A percentile compares a stretch with the other conserved stretches of the same genome.
Conservation (phyloP, 1,140 invertebrate species). For the Druon quercuslanigerum region DNA sequence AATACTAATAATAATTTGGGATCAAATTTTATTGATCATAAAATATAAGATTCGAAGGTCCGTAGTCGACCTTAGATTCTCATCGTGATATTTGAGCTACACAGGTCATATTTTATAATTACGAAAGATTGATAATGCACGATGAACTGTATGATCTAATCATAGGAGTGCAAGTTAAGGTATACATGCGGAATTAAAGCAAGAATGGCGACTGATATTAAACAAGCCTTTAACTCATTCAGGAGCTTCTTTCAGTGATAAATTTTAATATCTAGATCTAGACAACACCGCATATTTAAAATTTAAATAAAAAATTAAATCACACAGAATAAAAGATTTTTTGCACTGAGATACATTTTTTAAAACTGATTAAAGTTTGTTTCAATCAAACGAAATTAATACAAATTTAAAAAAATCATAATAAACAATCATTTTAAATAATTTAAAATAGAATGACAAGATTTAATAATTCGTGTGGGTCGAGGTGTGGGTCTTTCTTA, state of each 20-base stretch:
- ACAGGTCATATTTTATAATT: constrained; percentile 10
- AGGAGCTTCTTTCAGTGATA: neutral
- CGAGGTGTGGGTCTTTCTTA: no score
- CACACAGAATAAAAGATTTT: neutral
- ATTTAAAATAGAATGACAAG: neutral
- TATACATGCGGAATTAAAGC: constrained; percentile 14
- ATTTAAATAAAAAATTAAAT: neutral
- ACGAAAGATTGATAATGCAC: constrained; percentile 23
- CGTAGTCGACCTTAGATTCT: neutral
- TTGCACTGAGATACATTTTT: no score
- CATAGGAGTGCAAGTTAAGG: constrained; percentile 11
- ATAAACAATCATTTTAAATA: neutral
- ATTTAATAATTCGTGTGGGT: neutral
- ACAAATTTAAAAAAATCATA: no score
- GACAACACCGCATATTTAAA: neutral
- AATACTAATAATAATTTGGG: no score
- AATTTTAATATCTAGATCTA: neutral
- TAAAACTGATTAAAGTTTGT: no score
- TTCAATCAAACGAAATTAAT: no score
- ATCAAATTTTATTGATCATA: no score
- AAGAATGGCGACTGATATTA: neutral
- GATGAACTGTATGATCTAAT: constrained; percentile 14
- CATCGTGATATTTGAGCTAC: neutral
- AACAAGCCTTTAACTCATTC: constrained; percentile 14
- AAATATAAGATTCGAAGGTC: neutral